Conservation (phyloP, 2,113 vertebrate genomes). For the Rhinogobius similis region DNA sequence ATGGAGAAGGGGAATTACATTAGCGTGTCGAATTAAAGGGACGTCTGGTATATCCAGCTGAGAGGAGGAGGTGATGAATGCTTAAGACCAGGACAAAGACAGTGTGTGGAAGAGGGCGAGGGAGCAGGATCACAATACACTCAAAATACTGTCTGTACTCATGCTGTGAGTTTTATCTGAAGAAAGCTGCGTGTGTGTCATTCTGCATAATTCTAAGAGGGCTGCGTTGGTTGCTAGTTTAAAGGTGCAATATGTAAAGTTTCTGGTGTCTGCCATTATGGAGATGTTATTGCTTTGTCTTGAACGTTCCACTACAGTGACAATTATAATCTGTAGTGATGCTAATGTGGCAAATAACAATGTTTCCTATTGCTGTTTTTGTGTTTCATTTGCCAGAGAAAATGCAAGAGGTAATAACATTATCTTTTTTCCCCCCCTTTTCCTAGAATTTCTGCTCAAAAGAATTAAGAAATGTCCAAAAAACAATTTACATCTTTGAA, state of each 20-base stretch:
- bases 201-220: background rate
- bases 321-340: too few species aligned
- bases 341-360: background rate
- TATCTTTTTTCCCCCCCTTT: too few species aligned
- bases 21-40: constrained; percentile 73
- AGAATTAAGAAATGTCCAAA: background rate
- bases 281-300: too few species aligned
- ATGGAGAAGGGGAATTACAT: constrained; percentile 69
- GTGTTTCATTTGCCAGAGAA: background rate
- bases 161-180: constrained; percentile 49
- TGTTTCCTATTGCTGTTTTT: background rate
- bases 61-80: constrained; percentile 61
- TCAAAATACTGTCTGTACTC: constrained; percentile 38
- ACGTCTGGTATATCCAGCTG: constrained; percentile 69
- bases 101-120: constrained; percentile 53
- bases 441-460: too few species aligned
- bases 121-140: constrained; percentile 57
- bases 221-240: background rate
- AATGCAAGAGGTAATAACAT: background rate
- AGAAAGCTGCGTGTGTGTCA: background rate
- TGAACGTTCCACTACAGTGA: background rate
- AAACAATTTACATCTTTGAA: background rate
- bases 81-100: constrained; percentile 61
- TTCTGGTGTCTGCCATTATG: too few species aligned
- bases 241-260: background rate